Conservation (phyloP, 2,113 vertebrate species). For the Chamaetylas fuelleborni region DNA sequence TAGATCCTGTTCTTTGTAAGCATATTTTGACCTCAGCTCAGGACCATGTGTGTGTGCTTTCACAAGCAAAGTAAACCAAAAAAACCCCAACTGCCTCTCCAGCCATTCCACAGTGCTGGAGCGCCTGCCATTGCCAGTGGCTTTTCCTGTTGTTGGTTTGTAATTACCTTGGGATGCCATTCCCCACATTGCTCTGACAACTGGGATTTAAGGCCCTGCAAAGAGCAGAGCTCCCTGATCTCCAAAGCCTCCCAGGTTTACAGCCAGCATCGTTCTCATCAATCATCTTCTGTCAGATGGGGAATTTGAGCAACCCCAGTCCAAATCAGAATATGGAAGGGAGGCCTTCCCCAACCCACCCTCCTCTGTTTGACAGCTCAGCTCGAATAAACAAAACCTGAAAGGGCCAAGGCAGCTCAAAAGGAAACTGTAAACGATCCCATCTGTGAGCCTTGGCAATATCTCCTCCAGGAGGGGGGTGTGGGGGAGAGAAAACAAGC, state of each 20-base stretch:
- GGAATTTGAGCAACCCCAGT: slow-evolving; percentile 16
- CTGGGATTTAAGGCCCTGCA: neutral
- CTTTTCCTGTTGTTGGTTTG: slow-evolving; percentile 29
- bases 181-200: neutral
- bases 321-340: slow-evolving; percentile 33
- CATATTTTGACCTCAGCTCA: neutral
- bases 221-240: neutral
- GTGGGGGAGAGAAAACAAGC: slow-evolving; percentile 33
- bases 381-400: slow-evolving; percentile 67
- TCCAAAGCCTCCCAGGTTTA: slow-evolving; percentile 17
- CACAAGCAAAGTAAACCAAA: neutral
- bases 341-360: neutral
- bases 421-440: slow-evolving; percentile 69
- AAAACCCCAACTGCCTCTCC: neutral
- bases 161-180: neutral
- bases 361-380: slow-evolving; percentile 43
- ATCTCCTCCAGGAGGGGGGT: slow-evolving; percentile 15
- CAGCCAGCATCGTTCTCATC: slow-evolving; percentile 20
- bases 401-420: slow-evolving; percentile 65
- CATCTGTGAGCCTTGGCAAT: slow-evolving; percentile 66
- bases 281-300: slow-evolving; percentile 49
- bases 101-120: neutral
- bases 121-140: neutral
- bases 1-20: neutral
- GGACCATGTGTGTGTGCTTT: neutral